phyloP scores from a whole-genome alignment of 2,888 invertebrate genomes.

The Hirudinaria manillensis region DNA sequence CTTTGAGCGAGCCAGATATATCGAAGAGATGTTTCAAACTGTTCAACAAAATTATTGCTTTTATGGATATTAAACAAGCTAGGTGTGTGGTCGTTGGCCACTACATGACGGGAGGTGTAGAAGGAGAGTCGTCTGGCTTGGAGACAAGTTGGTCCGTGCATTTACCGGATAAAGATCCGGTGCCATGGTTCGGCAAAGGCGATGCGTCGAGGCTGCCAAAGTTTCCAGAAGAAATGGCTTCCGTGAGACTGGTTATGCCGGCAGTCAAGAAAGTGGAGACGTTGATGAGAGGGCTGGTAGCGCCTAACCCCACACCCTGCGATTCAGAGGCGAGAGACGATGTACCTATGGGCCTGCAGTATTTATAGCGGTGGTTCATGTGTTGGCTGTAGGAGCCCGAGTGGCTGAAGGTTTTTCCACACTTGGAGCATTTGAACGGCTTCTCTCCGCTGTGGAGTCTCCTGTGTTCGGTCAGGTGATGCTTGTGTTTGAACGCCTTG shows the following conservation, averaged over 20 bases:
- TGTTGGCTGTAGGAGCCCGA: conserved; percentile 74
- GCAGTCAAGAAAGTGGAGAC: background rate
- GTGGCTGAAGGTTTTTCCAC: conserved; percentile 92
- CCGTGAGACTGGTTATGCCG: conserved; percentile 6
- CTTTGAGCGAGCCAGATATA: conserved; percentile 1
- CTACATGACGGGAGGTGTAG: background rate
- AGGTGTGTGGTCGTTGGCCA: background rate
- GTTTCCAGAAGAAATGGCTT: background rate
- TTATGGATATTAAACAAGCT: background rate
- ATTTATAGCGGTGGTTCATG: conserved; percentile 99
- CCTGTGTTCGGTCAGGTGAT: conserved; percentile 97
- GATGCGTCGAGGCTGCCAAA: background rate
- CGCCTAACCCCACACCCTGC: background rate
- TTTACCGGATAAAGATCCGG: background rate
- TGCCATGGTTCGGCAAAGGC: conserved; percentile 3
- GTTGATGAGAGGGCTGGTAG: background rate
- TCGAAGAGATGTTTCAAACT: background rate
- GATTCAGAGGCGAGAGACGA: conserved; percentile 7
- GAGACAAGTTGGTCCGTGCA: too few relatives aligned
- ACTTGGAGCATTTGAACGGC: conserved; percentile 90
- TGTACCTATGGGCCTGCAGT: conserved; percentile 67
- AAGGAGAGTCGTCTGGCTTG: background rate
- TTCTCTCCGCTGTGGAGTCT: conserved; percentile 84
- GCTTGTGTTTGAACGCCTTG: conserved; percentile 99
- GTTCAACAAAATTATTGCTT: conserved; percentile 16